Evolutionary conservation across 2,888 invertebrate species (phyloP).

Genomic region (Spilosoma lubricipeda): DNA sequence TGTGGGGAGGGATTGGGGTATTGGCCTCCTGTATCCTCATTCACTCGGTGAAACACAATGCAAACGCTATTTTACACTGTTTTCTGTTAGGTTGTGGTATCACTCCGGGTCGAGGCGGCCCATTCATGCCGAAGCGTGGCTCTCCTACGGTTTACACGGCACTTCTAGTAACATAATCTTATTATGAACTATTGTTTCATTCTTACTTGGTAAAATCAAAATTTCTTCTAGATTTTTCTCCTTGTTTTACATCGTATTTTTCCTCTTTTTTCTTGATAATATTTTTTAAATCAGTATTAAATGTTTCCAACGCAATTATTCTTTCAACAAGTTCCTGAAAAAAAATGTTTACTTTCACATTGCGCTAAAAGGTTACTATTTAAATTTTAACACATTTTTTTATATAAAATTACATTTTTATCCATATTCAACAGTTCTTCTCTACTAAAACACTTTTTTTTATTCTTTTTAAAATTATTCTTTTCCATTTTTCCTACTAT

Average conservation of each 20-base stretch:
- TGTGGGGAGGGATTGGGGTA: no score
- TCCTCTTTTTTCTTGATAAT: slow-evolving; percentile 85
- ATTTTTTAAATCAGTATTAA: slow-evolving; percentile 92
- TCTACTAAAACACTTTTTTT: slow-evolving; percentile 48
- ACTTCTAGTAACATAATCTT: no score
- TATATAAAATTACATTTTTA: slow-evolving; percentile 65
- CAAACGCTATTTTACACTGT: no score
- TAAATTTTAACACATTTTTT: slow-evolving; percentile 10
- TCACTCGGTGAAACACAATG: no score
- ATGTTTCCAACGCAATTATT: slow-evolving; percentile 91
- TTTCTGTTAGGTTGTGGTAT: no score
- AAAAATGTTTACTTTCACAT: slow-evolving; percentile 8
- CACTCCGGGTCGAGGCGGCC: no score
- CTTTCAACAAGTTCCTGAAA: slow-evolving; percentile 90
- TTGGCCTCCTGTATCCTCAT: no score
- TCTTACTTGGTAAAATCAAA: slow-evolving; percentile 89
- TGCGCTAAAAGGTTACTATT: slow-evolving; percentile 33
- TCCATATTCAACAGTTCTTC: slow-evolving; percentile 66
- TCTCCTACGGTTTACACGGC: no score
- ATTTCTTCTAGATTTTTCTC: slow-evolving; percentile 63
- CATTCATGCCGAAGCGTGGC: no score
- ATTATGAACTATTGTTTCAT: background rate
- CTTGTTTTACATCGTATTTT: slow-evolving; percentile 39
- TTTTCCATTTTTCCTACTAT: slow-evolving; percentile 53
- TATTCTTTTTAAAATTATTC: slow-evolving; percentile 64